Evolutionary conservation across 2,113 vertebrate genomes (phyloP), one percentile per base, ranked within the genome.

Genomic region (Nannobrachium achirus): DNA sequence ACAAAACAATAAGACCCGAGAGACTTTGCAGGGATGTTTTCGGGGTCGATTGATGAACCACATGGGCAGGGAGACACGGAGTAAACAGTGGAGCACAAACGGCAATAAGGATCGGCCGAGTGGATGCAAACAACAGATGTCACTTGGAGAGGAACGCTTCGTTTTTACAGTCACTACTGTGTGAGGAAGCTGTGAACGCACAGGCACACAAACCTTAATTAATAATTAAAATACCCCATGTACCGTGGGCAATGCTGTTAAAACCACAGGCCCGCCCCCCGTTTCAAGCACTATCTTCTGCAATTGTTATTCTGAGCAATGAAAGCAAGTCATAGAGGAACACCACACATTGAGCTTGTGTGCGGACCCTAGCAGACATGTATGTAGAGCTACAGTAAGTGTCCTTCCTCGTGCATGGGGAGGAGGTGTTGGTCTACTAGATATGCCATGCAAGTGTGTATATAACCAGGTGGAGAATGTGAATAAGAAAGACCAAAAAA

Each of bases 381-480:
- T 11, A 39, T n/a, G 14, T 11, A 38, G 18, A 56, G 25, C 6
- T 14, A n/a, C n/a, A n/a, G n/a, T n/a, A 55, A 66, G 42, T 52
- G 53, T 58, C 51, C 49, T 71, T 75, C 46, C 61, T 69, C 19
- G 15, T 58, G 14, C 55, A 44, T 6, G 50, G 55, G 58, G 46
- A 63, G 73, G 67, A 7, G n/a, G 16, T n/a, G 56, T 18, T 8
- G 10, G 14, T 16, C n/a, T 51, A 46, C 50, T 41, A 50, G 69
- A 74, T 19, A 51, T 10, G 33, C 10, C 8, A 42, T 19, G 56
- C 39, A 42, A 49, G 81, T 51, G 71, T 75, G 63, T 63, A 56
- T 63, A 42, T 15, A 76, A 80, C 15, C 19, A 15, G 49, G 2
- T 18, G 33, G 71, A 81, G 82, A 81, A 91, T 68, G 78, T 86